Conservation (phyloP, 1,140 invertebrate species). For the Sminthurides bifidus region DNA sequence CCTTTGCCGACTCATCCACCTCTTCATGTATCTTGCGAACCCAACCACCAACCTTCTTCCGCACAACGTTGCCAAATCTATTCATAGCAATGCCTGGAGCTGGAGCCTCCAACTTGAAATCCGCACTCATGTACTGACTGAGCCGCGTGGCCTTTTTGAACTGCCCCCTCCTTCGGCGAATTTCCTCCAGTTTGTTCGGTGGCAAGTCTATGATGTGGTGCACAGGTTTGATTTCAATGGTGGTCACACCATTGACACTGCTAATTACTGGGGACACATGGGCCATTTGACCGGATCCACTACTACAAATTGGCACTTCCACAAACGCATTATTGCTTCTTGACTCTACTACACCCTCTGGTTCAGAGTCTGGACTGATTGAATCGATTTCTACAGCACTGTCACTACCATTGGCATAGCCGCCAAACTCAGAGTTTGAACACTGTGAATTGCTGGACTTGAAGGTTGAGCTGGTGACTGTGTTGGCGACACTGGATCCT, state of each 20-base stretch:
- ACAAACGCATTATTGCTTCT: neutral
- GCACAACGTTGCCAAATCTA: constrained; percentile 5
- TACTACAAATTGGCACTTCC: neutral
- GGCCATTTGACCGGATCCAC: no score
- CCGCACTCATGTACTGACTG: constrained; percentile 24
- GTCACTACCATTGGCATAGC: neutral
- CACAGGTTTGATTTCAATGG: constrained; percentile 17
- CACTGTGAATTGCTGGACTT: no score
- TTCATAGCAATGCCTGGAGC: constrained; percentile 5
- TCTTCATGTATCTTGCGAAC: neutral
- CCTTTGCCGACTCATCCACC: neutral
- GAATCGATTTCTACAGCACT: neutral
- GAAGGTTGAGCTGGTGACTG: no score
- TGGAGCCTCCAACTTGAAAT: constrained; percentile 18
- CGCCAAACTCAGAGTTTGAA: no score
- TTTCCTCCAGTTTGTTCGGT: constrained; percentile 9
- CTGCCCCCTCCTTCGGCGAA: constrained; percentile 11
- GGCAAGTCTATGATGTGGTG: constrained; percentile 26
- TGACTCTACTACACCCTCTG: neutral
- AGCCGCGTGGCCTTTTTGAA: constrained; percentile 22
- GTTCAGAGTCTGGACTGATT: neutral
- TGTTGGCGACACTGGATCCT: no score
- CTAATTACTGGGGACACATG: no score
- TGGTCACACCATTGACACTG: constrained; percentile 15
- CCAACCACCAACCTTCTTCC: constrained; percentile 23